Conservation (phyloP, 2,888 invertebrate genomes). For the Gari tellinella region DNA sequence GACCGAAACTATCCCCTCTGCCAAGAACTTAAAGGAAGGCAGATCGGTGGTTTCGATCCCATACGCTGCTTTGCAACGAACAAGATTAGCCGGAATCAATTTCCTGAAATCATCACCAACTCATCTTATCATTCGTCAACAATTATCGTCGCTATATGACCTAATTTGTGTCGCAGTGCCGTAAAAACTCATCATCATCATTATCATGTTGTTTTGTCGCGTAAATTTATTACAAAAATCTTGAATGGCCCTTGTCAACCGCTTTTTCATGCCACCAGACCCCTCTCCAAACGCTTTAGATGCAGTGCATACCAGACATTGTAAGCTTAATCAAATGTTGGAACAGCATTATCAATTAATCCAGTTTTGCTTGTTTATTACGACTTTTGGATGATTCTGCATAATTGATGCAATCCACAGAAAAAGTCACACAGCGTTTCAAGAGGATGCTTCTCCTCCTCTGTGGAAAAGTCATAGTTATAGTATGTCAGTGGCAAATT, state of each 20-base stretch:
- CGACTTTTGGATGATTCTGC: conserved; percentile 31
- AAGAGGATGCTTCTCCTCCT: conserved; percentile 27
- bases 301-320: conserved; percentile 31
- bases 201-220: conserved; percentile 13
- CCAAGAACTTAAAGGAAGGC: too few species aligned
- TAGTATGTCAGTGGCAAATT: conserved; percentile 25
- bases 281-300: conserved; percentile 40
- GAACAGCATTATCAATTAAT: conserved; percentile 20
- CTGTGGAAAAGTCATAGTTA: conserved; percentile 20
- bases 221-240: conserved; percentile 14
- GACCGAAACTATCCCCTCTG: too few species aligned
- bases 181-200: conserved; percentile 19
- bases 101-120: too few species aligned
- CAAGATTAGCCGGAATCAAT: too few species aligned
- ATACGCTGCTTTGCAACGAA: too few species aligned
- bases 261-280: conserved; percentile 37
- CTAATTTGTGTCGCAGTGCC: too few species aligned
- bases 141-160: too few species aligned
- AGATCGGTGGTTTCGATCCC: too few species aligned
- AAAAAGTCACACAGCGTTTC: conserved; percentile 28
- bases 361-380: conserved; percentile 17
- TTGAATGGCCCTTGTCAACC: conserved; percentile 32
- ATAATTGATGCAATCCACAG: conserved; percentile 44
- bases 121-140: too few species aligned
- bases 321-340: conserved; percentile 12